A percentile compares a stretch with the other conserved stretches of the same genome.
Evolutionary conservation across 2,888 invertebrate genomes (phyloP).

Genomic region (Dilophus febrilis): DNA sequence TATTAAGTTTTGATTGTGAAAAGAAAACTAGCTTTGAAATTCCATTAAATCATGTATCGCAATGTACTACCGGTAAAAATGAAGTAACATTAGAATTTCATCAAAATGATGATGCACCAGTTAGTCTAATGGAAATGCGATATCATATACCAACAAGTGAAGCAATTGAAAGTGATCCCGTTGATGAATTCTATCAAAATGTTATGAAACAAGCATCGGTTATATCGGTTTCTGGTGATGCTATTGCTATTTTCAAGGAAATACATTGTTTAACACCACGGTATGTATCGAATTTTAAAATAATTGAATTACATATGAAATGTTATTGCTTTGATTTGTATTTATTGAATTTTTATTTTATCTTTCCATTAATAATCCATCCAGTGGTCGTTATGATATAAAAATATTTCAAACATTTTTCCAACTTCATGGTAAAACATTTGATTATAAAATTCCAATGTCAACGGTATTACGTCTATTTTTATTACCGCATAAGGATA

Average conservation of each 20-base stretch:
- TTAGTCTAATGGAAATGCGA: constrained; percentile 92
- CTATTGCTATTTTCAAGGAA: constrained; percentile 91
- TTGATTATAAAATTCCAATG: constrained; percentile 99
- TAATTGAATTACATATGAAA: constrained; percentile 1
- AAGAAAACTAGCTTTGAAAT: constrained; percentile 84
- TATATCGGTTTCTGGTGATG: constrained; percentile 93
- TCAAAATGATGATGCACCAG: constrained; percentile 96
- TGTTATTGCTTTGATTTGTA: not conserved
- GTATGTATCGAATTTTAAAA: constrained; percentile 28
- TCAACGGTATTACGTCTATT: constrained; percentile 89
- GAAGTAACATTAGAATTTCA: constrained; percentile 97
- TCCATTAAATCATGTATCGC: constrained; percentile 88
- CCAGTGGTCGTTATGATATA: constrained; percentile 62
- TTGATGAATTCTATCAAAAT: constrained; percentile 92
- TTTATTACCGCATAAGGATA: constrained; percentile 90
- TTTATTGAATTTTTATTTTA: constrained; percentile 1
- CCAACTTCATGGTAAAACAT: constrained; percentile 93
- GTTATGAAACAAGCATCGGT: constrained; percentile 96
- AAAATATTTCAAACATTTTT: constrained; percentile 81
- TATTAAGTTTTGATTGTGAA: constrained; percentile 70
- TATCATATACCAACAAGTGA: constrained; percentile 93
- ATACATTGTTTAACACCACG: constrained; percentile 96
- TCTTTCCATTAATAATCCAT: too few relatives aligned
- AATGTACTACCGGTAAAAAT: constrained; percentile 90
- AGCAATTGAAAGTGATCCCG: constrained; percentile 74